Evolutionary conservation across 2,888 invertebrate genomes (phyloP), one percentile per base, ranked within the genome.

Genomic region (Megalurothrips usitatus): DNA sequence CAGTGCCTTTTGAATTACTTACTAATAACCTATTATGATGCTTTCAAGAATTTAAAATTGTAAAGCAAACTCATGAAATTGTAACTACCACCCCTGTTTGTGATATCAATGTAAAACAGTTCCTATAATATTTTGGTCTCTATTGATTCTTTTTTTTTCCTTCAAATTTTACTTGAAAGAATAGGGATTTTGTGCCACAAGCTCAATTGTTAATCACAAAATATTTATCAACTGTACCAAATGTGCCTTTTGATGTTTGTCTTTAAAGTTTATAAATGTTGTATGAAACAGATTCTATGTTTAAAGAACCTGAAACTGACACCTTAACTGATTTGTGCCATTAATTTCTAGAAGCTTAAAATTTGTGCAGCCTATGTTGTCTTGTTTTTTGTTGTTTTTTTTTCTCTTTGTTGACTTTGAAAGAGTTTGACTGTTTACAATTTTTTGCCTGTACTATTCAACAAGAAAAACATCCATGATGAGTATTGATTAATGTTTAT

Each of bases 171-270:
- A 75, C 23, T 68, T 68, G 68, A 68, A 58, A 58, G 58, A 26
- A 26, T 75, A 26, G 23, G 68, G 23, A 75, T 75, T 75, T 75
- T 12, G 23, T 75, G 68, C 68, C 26, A 75, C 12, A 26, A 75
- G 68, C 68, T 75, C 68, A 75, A 75, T 75, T 75, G 68, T 75
- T 75, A 11, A 75, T 75, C 68, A 75, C 68, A 75, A 75, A 75
- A 75, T 75, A 26, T 75, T 75, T 23, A 75, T 75, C 68, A 75
- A 23, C 26, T 75, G 3, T 75, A 75, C 68, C 68, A 75, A 75
- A 75, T 75, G 68, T 75, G 68, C 68, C 68, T 75, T 75, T 75
- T 75, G 23, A 75, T 75, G 68, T 75, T 75, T 26, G 23, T 75
- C 68, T 75, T 75, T 26, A 26, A 75, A 75, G 9, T 75, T 26